Evolutionary conservation across 2,888 invertebrate genomes (phyloP), one percentile per base, ranked within the genome.

Genomic region (Bedellia somnulentella): DNA sequence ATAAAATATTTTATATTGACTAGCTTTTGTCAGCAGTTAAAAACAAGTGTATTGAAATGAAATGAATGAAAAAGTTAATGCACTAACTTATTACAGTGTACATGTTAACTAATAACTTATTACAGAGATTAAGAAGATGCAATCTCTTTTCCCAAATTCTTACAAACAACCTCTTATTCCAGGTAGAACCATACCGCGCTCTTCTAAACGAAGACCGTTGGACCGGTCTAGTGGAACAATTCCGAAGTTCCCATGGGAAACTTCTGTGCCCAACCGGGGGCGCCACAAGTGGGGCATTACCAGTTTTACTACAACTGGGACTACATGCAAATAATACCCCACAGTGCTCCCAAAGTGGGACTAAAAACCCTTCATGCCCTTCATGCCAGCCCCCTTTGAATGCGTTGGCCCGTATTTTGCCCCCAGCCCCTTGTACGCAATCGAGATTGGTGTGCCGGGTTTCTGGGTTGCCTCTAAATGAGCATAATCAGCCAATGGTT

Each of bases 401-500:
- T 63, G 80, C 85, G 42, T 81, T 99, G 39, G 97, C 97, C 1
- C 82, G 82, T 32, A 76, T 84, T 18, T 79, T 99, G 52, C 98
- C 99, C 36, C 91, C 87, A 63, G 95, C 98, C 37, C 97, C 98
- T 77, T 94, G 94, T 64, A 90, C 93, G 30, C 97, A 97, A 67
- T 96, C 96, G 39, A 84, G 94, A 31, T 83, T 97, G 31, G 90
- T 97, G 49, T 99, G 98, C 64, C 82, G 83, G 52, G 86, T 97
- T 45, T 90, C 92, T 36, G 92, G 93, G 15, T 80, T 88, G 46
- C 89, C 94, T 27, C 80, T 99, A 48, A 96, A 99, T 73, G 97
- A 98, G 59, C 90, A 98, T 67, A 97, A 98, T 77, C 93, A 93
- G 45, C 97, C 97, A 8, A 91, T 98, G 88, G 94, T 96, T 86